Percentiles rank a stretch among this genome's conserved stretches.
Evolutionary conservation across 2,888 invertebrate genomes (phyloP).

Genomic region (Dryobota labecula): DNA sequence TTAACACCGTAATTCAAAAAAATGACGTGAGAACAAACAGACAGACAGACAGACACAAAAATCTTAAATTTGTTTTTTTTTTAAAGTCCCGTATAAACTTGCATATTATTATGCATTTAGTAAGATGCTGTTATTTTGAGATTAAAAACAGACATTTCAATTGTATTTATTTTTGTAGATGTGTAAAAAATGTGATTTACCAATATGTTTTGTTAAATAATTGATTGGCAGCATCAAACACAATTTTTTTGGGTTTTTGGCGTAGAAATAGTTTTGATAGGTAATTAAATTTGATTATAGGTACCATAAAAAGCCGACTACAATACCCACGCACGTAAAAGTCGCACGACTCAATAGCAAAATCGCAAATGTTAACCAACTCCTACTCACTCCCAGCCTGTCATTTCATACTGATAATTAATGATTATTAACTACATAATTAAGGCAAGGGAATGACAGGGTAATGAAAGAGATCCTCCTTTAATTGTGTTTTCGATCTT

Average conservation of each 20-base stretch:
- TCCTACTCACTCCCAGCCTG: slow-evolving; percentile 11
- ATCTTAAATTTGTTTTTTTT: too few relatives aligned
- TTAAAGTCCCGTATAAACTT: too few relatives aligned
- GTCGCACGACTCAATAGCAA: slow-evolving; percentile 15
- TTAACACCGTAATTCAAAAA: too few relatives aligned
- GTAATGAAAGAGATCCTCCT: slow-evolving; percentile 35
- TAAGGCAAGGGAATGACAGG: slow-evolving; percentile 46
- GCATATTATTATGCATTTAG: too few relatives aligned
- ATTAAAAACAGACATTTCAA: too few relatives aligned
- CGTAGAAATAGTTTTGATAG: neutral
- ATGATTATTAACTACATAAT: slow-evolving; percentile 59
- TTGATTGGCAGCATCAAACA: neutral
- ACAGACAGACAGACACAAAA: too few relatives aligned
- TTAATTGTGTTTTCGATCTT: slow-evolving; percentile 49
- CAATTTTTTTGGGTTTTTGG: too few relatives aligned
- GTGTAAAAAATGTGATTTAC: too few relatives aligned
- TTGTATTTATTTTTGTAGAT: too few relatives aligned
- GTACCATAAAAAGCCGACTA: neutral
- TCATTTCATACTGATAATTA: slow-evolving; percentile 57
- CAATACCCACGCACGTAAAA: neutral
- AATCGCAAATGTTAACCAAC: slow-evolving; percentile 18
- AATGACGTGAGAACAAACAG: too few relatives aligned
- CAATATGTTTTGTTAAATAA: neutral
- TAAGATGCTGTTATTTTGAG: too few relatives aligned
- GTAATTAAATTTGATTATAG: neutral